phyloP scores from a whole-genome alignment of 2,888 invertebrate species.

The Volucella bombylans region DNA sequence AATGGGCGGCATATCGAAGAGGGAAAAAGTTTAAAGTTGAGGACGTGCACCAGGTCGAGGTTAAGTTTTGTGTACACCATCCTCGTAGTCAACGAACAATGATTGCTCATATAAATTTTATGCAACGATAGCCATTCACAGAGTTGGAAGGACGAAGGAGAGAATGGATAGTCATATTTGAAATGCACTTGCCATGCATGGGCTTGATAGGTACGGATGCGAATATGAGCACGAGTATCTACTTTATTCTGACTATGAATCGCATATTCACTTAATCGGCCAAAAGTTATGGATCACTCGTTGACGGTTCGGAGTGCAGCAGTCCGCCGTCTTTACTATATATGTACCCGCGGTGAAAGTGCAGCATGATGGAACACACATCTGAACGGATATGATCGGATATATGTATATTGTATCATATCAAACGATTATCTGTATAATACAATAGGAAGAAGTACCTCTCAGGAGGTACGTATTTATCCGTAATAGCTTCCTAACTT shows the following conservation, averaged over 20 bases:
- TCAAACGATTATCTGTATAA: not conserved
- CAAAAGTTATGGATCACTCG: conserved; percentile 40
- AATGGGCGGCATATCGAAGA: not conserved
- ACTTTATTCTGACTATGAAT: conserved; percentile 25
- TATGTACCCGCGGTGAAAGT: not conserved
- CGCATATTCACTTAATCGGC: conserved; percentile 54
- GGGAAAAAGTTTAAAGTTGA: conserved; percentile 45
- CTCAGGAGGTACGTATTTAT: no score
- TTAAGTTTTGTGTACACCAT: conserved; percentile 45
- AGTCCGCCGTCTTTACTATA: not conserved
- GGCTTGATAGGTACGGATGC: not conserved
- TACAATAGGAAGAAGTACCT: no score
- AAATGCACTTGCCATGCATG: not conserved
- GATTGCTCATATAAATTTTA: conserved; percentile 63
- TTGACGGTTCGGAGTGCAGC: conserved; percentile 2
- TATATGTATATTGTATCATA: not conserved
- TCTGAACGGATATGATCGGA: not conserved
- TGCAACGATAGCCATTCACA: conserved; percentile 22
- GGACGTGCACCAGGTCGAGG: conserved; percentile 59
- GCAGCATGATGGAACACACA: not conserved
- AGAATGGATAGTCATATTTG: no score
- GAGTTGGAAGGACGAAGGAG: conserved; percentile 5
- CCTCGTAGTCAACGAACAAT: conserved; percentile 52
- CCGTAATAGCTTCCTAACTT: no score
- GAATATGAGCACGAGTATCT: not conserved